These are phyloP conservation scores for Hippocampus abdominalis DNA, from an alignment of 2,113 vertebrate genomes.

Conservation along the genomic window DNA sequence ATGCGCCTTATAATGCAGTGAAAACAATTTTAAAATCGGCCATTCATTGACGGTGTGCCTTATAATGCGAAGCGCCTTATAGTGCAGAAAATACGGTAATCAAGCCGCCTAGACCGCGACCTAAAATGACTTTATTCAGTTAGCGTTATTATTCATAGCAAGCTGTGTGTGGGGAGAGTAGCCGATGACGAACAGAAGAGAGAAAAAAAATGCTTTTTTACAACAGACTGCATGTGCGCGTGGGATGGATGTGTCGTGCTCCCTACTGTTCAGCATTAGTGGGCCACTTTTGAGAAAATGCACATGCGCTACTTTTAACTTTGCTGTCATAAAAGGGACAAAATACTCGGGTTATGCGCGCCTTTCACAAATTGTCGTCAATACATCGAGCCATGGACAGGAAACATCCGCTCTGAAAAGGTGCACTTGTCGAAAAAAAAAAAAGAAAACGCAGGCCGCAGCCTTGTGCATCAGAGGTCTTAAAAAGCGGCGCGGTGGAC, in stretches of 20 bases:
- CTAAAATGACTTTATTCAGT: no score
- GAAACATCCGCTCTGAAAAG: conserved; percentile 22
- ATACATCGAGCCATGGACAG: conserved; percentile 6
- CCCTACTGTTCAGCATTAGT: background rate
- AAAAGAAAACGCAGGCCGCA: conserved; percentile 2
- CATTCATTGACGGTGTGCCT: no score
- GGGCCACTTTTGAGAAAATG: background rate
- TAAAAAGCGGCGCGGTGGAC: conserved; percentile 15
- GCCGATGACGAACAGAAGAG: no score
- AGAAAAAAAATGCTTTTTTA: background rate
- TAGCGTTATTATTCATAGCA: no score
- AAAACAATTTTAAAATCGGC: no score
- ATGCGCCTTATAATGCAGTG: no score
- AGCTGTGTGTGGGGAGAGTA: no score
- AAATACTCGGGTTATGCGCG: conserved; percentile 2
- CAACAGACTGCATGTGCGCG: conserved; percentile 15
- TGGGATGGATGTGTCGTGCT: conserved; percentile 25
- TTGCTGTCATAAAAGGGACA: conserved; percentile 35
- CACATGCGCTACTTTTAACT: conserved; percentile 35
- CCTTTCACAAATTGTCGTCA: conserved; percentile 22
- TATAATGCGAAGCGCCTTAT: no score
- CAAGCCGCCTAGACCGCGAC: no score
- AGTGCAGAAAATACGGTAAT: no score
- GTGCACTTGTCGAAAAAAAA: conserved; percentile 37
- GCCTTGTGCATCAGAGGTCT: conserved; percentile 44